Evolutionary conservation across 2,888 invertebrate genomes (phyloP), one percentile per base, ranked within the genome.

Genomic region (Drosophila pseudotakahashii): DNA sequence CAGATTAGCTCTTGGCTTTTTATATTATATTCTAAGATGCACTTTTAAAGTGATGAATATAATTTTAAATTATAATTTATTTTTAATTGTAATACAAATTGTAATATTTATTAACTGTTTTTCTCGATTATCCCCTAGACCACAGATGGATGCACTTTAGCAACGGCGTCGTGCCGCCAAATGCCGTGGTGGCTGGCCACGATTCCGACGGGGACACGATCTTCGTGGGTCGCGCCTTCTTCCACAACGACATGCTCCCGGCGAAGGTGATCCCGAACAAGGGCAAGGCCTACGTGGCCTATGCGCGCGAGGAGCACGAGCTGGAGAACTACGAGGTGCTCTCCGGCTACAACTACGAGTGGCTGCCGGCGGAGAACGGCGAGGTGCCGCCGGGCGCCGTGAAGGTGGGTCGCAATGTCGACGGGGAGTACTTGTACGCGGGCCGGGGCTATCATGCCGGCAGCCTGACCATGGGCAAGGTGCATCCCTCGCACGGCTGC

Each of bases 171-270:
- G 41, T 90, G 23, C 81, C 91, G 0, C 68, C 80, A 1, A 62
- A 80, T 6, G 94, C 94, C 2, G 93, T 95, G 0, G 81, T 83
- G 13, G 95, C 94, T 42, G 97, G 97, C 26, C 93, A 93, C 2
- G 97, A 97, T 85, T 91, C 91, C 11, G 96, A 96, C 77, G 96
- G 96, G 0, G 93, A 93, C 1, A 93, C 94, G 53, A 96, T 97
- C 82, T 97, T 94, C 90, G 95, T 96, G 0, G 97, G 96, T 0
- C 93, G 96, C 57, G 94, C 94, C 2, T 93, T 92, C 61, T 94
- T 95, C 81, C 93, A 94, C 64, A 95, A 94, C 19, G 94, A 94
- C 80, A 92, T 93, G 92, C 76, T 94, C 34, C 94, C 94, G 2
- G 94, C 94, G 0, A 95, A 94, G 91, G 92, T 94, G 1, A 93